Percentiles rank a stretch among this genome's conserved stretches.
Evolutionary conservation across 2,888 invertebrate genomes (phyloP).

Genomic region (Panzeria rudis): DNA sequence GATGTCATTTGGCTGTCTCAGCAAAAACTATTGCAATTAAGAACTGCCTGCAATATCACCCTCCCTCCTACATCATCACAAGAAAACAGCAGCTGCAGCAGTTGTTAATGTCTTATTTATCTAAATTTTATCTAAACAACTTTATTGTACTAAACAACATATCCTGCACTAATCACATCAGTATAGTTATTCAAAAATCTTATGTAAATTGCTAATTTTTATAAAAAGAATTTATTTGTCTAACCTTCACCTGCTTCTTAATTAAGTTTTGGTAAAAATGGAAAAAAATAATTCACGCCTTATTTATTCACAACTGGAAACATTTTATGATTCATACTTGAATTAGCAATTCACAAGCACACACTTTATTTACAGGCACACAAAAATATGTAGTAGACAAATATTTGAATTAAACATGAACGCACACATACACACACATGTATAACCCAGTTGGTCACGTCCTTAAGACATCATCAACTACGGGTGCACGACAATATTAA

Average conservation of each 20-base stretch:
- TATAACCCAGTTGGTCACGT: no score
- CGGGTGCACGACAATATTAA: no score
- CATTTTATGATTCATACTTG: slow-evolving; percentile 40
- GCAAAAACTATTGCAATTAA: no score
- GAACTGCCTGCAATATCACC: no score
- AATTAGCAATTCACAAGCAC: slow-evolving; percentile 17
- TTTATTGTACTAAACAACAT: neutral
- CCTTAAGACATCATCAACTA: no score
- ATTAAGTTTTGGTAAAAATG: slow-evolving; percentile 23
- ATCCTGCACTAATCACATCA: neutral
- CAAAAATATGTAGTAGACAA: neutral
- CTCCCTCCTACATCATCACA: no score
- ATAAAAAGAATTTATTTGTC: neutral
- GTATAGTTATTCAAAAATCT: neutral
- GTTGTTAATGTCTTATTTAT: neutral
- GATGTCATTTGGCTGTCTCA: no score
- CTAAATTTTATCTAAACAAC: neutral
- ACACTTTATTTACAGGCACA: slow-evolving; percentile 4
- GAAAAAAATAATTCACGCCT: neutral
- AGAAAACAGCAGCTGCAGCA: no score
- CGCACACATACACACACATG: neutral
- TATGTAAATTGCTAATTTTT: neutral
- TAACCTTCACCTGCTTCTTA: slow-evolving; percentile 43
- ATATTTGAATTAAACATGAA: slow-evolving; percentile 8
- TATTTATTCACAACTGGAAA: slow-evolving; percentile 32